These are phyloP conservation scores for Tethea ocularis DNA, from an alignment of 2,888 invertebrate species.

Conservation along the genomic window DNA sequence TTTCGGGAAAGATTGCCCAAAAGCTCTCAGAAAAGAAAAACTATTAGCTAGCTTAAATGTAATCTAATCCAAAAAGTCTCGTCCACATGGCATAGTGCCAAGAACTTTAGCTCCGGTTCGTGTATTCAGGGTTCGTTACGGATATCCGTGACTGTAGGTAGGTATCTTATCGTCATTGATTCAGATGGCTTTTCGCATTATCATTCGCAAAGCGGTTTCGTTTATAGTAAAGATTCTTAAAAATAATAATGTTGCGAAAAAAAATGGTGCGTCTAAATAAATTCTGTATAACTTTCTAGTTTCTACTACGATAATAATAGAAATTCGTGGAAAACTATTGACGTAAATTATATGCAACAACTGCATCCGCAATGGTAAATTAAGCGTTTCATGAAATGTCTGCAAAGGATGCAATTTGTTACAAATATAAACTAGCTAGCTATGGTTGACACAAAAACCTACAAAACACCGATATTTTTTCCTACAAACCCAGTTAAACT, in stretches of 20 bases:
- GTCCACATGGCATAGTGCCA: not conserved
- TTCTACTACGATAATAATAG: no score
- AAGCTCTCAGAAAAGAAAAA: not conserved
- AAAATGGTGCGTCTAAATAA: no score
- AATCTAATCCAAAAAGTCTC: slow-evolving; percentile 2
- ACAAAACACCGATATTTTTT: slow-evolving; percentile 2
- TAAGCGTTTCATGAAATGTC: no score
- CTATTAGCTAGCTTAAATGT: slow-evolving; percentile 4
- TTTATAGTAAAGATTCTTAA: not conserved
- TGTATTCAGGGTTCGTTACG: not conserved
- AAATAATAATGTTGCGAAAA: no score
- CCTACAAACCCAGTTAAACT: slow-evolving; percentile 19
- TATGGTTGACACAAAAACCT: not conserved
- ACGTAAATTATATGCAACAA: no score
- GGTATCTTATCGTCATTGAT: slow-evolving; percentile 2
- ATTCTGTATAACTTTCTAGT: no score
- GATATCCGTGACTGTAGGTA: slow-evolving; percentile 5
- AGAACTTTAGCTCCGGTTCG: not conserved
- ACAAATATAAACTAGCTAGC: not conserved
- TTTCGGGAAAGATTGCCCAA: not conserved
- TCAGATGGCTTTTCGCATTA: not conserved
- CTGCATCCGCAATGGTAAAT: no score
- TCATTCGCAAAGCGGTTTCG: not conserved
- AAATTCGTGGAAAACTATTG: no score
- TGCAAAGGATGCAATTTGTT: not conserved